These are phyloP conservation scores for Centropus bengalensis DNA, from an alignment of 2,113 vertebrate genomes.

Conservation along the genomic window DNA sequence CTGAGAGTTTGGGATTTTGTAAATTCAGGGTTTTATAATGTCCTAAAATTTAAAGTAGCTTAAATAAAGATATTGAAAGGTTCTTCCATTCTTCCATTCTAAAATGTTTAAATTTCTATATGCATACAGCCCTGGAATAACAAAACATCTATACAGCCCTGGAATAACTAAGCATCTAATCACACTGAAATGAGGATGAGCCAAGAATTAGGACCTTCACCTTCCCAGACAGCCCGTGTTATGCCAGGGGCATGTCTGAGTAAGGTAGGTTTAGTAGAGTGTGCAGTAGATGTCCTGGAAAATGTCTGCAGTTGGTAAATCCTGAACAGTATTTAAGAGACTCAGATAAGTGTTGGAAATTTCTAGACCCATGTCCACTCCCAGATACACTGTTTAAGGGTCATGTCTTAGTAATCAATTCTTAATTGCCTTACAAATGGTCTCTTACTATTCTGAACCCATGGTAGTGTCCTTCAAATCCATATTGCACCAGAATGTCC, in stretches of 20 bases:
- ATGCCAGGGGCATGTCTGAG: not conserved
- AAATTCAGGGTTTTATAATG: not conserved
- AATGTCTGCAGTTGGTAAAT: not conserved
- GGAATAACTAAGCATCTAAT: not conserved
- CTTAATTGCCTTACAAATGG: not conserved
- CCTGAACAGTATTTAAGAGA: not conserved
- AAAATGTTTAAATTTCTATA: not conserved
- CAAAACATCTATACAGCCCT: not conserved
- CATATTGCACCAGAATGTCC: not conserved
- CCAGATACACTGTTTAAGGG: not conserved
- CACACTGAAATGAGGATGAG: not conserved
- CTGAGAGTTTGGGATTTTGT: not conserved
- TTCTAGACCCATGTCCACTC: not conserved
- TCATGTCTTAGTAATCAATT: not conserved
- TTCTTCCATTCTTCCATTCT: not conserved
- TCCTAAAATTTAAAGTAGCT: not conserved
- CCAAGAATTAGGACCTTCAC: not conserved
- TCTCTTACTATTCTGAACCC: not conserved
- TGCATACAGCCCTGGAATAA: not conserved
- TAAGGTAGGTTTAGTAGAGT: not conserved
- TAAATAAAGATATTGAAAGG: not conserved
- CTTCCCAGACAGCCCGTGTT: not conserved
- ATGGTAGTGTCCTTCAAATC: not conserved
- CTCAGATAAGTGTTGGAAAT: not conserved
- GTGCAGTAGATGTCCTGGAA: not conserved